These are phyloP conservation scores for Anastrepha obliqua DNA, from an alignment of 1,140 invertebrate genomes.

Conservation along the genomic window DNA sequence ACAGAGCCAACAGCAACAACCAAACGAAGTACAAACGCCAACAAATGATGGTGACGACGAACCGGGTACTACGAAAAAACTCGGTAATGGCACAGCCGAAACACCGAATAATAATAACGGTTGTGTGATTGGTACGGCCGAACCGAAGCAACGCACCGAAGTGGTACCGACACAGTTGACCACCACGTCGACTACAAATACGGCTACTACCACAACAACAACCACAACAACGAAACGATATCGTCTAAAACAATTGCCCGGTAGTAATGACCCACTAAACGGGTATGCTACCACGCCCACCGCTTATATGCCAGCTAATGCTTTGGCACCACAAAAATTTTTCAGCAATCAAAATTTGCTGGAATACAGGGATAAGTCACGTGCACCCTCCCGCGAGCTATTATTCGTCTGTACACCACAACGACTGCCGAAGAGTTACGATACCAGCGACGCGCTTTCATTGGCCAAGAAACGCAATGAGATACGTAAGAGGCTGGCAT, in stretches of 20 bases:
- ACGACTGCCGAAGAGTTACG: conserved; percentile 61
- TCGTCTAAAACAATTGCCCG: conserved; percentile 66
- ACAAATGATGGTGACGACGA: conserved; percentile 60
- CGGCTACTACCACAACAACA: conserved; percentile 53
- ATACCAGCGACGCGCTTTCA: conserved; percentile 65
- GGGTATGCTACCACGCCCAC: conserved; percentile 72
- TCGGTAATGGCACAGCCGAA: conserved; percentile 65
- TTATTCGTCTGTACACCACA: conserved; percentile 72
- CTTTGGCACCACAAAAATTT: conserved; percentile 67
- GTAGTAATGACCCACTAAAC: conserved; percentile 65
- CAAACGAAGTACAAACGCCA: conserved; percentile 64
- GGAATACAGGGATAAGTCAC: conserved; percentile 63
- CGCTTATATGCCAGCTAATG: conserved; percentile 62
- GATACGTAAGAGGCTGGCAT: conserved; percentile 59
- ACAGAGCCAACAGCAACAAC: conserved; percentile 58
- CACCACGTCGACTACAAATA: conserved; percentile 20
- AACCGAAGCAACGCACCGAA: conserved; percentile 39
- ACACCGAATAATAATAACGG: conserved; percentile 67
- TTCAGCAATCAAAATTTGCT: conserved; percentile 72
- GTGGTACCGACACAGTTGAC: conserved; percentile 54
- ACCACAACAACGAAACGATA: conserved; percentile 65
- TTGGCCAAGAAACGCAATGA: conserved; percentile 70
- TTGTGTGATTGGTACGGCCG: conserved; percentile 53
- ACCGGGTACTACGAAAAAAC: conserved; percentile 62
- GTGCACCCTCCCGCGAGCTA: conserved; percentile 69